Percentiles rank a stretch among this genome's conserved stretches.
These are phyloP conservation scores for Gavialis gangeticus DNA, from an alignment of 2,113 vertebrate species.

Conservation along the genomic window DNA sequence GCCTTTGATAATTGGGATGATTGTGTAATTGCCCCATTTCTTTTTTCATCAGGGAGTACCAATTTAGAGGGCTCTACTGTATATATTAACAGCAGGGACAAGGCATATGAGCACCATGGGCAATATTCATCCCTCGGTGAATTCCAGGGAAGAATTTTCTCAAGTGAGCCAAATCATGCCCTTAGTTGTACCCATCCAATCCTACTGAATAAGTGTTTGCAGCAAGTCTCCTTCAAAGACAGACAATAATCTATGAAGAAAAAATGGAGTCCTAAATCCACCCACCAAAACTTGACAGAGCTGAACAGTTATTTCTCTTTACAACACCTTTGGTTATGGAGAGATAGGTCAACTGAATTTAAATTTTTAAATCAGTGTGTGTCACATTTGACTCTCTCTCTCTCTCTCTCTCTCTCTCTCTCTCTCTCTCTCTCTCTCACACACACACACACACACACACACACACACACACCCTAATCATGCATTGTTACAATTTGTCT, in stretches of 20 bases:
- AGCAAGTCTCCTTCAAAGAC: conserved; percentile 10
- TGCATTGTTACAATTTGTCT: conserved; percentile 21
- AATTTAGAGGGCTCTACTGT: conserved; percentile 7
- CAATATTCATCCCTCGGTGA: neutral
- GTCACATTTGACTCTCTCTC: fast-evolving
- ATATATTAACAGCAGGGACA: neutral
- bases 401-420: neutral
- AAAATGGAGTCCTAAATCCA: neutral
- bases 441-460: neutral
- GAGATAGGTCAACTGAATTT: conserved; percentile 30
- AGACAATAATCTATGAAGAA: neutral
- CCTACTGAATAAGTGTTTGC: neutral
- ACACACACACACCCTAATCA: neutral
- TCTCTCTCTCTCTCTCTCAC: too few relatives aligned
- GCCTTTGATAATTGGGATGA: neutral
- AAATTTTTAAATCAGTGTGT: conserved; percentile 35
- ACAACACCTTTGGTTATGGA: conserved; percentile 23
- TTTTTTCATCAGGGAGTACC: neutral
- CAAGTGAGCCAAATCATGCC: conserved; percentile 21
- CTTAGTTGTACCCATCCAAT: neutral
- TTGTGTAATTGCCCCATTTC: conserved; percentile 4
- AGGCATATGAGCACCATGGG: neutral
- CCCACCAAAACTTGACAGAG: conserved; percentile 25
- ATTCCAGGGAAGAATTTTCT: neutral
- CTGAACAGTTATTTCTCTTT: conserved; percentile 28